Conservation (phyloP, 2,888 invertebrate genomes). For the Andrena minutula region DNA sequence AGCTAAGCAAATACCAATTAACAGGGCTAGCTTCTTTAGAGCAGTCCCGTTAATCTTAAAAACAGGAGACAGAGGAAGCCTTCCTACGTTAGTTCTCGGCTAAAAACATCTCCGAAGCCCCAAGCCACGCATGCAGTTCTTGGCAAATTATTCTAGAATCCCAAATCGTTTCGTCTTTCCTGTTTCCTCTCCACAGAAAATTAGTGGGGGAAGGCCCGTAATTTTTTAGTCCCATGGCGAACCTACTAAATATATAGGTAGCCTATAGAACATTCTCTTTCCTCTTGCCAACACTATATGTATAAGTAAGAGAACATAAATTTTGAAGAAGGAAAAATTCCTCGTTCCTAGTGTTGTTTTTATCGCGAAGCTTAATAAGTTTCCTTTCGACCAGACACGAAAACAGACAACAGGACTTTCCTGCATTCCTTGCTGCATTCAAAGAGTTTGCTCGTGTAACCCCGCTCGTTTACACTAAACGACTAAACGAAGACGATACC, state of each 20-base stretch:
- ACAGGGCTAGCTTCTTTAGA: constrained; percentile 30
- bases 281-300: not conserved
- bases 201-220: constrained; percentile 41
- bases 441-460: not conserved
- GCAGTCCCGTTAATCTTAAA: constrained; percentile 55
- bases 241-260: constrained; percentile 20
- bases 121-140: constrained; percentile 20
- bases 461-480: not conserved
- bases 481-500: not conserved
- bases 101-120: not conserved
- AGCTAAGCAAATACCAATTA: constrained; percentile 56
- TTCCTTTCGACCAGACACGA: not conserved
- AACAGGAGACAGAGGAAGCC: constrained; percentile 24
- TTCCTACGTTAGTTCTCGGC: constrained; percentile 10
- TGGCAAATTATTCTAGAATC: constrained; percentile 46
- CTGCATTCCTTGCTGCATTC: not conserved
- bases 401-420: not conserved
- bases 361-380: not conserved
- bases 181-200: constrained; percentile 44
- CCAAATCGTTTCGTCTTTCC: constrained; percentile 28
- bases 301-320: not conserved
- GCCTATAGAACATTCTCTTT: constrained; percentile 21
- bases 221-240: constrained; percentile 38
- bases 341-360: not conserved
- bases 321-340: not conserved